Conservation (phyloP, 2,113 vertebrate genomes). For the Stictonetta naevosa region DNA sequence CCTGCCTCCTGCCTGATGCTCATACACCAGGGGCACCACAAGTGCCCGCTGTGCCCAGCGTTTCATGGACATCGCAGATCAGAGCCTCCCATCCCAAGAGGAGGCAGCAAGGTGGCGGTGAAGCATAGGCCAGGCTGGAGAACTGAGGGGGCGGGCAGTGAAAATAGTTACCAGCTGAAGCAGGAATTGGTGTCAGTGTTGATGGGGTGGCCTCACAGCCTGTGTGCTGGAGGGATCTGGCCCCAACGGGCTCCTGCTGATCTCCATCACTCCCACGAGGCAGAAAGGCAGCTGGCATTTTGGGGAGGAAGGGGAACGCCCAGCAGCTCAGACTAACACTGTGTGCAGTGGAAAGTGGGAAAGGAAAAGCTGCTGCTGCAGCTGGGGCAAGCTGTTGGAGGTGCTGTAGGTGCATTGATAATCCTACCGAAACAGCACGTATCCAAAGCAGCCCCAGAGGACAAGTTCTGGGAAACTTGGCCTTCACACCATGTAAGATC, state of each 20-base stretch:
- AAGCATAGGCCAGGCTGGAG: background rate
- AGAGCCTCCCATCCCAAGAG: background rate
- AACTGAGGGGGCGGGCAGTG: background rate
- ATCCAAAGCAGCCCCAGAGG: background rate
- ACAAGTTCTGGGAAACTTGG: background rate
- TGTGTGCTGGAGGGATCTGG: background rate
- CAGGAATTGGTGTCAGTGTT: background rate
- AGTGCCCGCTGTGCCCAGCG: background rate
- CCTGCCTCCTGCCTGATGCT: background rate
- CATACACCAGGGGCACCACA: rapidly evolving
- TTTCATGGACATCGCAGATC: background rate
- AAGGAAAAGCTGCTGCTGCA: too few species aligned
- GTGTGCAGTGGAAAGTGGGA: too few species aligned
- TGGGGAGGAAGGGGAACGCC: background rate
- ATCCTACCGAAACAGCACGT: background rate
- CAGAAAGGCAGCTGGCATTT: background rate
- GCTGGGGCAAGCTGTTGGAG: too few species aligned
- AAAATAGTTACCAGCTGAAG: background rate
- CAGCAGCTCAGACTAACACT: too few species aligned
- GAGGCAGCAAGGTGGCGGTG: background rate
- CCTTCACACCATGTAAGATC: background rate
- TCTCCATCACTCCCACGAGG: background rate
- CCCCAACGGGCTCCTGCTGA: background rate
- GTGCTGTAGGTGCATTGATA: background rate
- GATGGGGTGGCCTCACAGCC: background rate